These are phyloP conservation scores for Drosophila rellima DNA, from an alignment of 2,888 invertebrate species.

Conservation along the genomic window DNA sequence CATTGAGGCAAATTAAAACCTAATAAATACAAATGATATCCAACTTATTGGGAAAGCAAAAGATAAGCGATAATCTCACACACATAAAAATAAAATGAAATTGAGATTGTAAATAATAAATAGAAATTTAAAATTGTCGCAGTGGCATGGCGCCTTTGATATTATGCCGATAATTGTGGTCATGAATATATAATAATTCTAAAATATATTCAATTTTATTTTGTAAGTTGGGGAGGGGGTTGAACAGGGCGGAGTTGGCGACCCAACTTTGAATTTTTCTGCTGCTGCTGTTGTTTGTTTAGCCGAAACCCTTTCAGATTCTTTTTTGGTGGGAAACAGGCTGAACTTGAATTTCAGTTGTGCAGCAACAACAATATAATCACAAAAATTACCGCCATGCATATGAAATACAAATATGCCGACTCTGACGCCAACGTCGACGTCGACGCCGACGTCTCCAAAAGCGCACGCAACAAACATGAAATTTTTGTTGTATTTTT, in stretches of 20 bases:
- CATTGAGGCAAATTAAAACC: constrained; percentile 50
- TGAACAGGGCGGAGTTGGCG: constrained; percentile 13
- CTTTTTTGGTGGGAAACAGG: constrained; percentile 67
- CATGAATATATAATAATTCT: constrained; percentile 68
- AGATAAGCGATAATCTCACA: constrained; percentile 46
- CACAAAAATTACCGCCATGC: constrained; percentile 79
- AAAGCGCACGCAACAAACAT: constrained; percentile 74
- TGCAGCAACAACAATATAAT: constrained; percentile 64
- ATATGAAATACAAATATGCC: constrained; percentile 77
- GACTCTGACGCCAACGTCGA: constrained; percentile 29
- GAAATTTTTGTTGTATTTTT: constrained; percentile 50
- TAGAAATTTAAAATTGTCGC: constrained; percentile 33
- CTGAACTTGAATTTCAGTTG: constrained; percentile 74
- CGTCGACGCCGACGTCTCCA: constrained; percentile 37
- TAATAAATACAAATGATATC: constrained; percentile 53
- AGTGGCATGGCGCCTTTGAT: constrained; percentile 60
- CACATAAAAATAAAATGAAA: constrained; percentile 10
- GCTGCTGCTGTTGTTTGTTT: constrained; percentile 45
- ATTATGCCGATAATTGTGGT: constrained; percentile 77
- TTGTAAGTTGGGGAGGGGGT: constrained; percentile 1
- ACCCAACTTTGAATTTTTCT: constrained; percentile 21
- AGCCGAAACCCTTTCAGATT: constrained; percentile 66
- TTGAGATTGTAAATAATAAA: constrained; percentile 36
- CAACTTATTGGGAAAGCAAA: constrained; percentile 33
- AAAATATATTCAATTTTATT: constrained; percentile 30